phyloP scores from a whole-genome alignment of 2,888 invertebrate genomes.

The Leptinotarsa peninsularis region DNA sequence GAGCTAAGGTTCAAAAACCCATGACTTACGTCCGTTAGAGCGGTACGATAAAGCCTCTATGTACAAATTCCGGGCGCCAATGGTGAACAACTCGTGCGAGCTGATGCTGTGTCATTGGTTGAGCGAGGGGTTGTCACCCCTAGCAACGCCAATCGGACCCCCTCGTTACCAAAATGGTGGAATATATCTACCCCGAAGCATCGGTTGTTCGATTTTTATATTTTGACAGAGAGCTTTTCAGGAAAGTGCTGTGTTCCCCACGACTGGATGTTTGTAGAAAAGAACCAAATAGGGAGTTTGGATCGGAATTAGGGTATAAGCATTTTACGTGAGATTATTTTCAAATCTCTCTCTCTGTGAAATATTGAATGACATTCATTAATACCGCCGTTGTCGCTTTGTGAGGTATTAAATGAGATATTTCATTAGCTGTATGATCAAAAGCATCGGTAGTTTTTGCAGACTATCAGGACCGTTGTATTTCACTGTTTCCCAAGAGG shows the following conservation, averaged over 20 bases:
- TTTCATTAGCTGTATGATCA: not conserved
- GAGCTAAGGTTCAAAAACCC: constrained; percentile 63
- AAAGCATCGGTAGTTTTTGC: not conserved
- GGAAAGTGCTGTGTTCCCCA: constrained; percentile 58
- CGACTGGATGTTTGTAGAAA: constrained; percentile 40
- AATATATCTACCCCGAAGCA: constrained; percentile 59
- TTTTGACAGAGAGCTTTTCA: constrained; percentile 63
- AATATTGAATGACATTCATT: constrained; percentile 23
- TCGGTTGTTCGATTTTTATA: constrained; percentile 66
- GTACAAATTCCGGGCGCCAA: constrained; percentile 57
- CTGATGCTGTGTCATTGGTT: constrained; percentile 61
- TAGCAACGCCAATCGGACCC: constrained; percentile 66
- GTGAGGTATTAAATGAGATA: not conserved
- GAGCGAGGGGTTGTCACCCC: constrained; percentile 59
- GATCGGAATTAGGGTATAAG: constrained; percentile 45
- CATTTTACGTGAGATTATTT: constrained; percentile 46
- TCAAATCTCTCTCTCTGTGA: constrained; percentile 43
- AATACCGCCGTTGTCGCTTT: not conserved
- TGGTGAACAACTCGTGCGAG: constrained; percentile 57
- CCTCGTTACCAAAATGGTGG: constrained; percentile 64
- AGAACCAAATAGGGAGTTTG: constrained; percentile 32
- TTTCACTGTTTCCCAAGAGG: no score
- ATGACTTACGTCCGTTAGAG: constrained; percentile 60
- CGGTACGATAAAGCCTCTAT: constrained; percentile 50
- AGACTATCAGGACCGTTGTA: no score